These are phyloP conservation scores for Regulus satrapa DNA, from an alignment of 2,113 vertebrate genomes.

Conservation along the genomic window DNA sequence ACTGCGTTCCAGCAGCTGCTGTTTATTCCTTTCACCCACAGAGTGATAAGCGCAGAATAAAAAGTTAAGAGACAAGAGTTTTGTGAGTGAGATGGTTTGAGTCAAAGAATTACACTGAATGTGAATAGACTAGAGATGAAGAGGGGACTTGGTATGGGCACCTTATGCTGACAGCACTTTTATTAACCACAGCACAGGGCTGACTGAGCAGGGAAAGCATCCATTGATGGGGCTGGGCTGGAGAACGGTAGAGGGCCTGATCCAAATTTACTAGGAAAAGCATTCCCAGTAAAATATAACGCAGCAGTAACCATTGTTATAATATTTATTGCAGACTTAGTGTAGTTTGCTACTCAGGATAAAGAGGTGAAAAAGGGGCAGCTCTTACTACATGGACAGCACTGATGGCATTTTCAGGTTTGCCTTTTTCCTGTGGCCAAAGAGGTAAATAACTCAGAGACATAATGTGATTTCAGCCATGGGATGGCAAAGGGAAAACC, in stretches of 20 bases:
- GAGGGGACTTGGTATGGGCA: neutral
- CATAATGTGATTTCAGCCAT: slow-evolving; percentile 16
- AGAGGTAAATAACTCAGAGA: slow-evolving; percentile 23
- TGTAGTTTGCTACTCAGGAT: neutral
- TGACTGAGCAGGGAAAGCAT: neutral
- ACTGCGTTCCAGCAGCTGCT: neutral
- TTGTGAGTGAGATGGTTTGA: neutral
- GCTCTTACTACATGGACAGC: neutral
- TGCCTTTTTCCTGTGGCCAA: neutral
- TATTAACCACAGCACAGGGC: neutral
- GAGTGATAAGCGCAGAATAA: slow-evolving; percentile 5
- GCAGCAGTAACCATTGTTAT: neutral
- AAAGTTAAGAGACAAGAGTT: neutral
- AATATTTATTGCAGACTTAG: neutral
- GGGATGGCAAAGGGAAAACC: slow-evolving; percentile 49
- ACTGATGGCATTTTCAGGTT: neutral
- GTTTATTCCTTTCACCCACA: slow-evolving; percentile 9
- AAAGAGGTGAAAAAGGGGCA: neutral
- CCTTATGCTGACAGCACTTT: neutral
- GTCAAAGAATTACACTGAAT: neutral
- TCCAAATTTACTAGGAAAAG: neutral
- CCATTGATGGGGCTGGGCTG: neutral
- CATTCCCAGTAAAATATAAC: neutral
- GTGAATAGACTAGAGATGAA: neutral
- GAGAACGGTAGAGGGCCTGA: neutral